Conservation (phyloP, 2,888 invertebrate genomes). For the Eilema depressum region DNA sequence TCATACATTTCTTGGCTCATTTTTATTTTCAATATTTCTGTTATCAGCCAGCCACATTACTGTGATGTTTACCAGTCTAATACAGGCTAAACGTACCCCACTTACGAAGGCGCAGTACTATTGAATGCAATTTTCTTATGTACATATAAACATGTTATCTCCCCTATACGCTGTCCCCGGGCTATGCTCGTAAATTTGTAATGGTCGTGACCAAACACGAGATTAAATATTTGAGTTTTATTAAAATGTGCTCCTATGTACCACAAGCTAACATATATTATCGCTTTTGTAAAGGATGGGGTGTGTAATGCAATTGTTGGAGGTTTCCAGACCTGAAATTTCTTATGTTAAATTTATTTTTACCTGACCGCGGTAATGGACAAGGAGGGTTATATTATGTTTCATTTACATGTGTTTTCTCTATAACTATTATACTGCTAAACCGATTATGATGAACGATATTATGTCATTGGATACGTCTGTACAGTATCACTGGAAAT, state of each 20-base stretch:
- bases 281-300: not conserved
- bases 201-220: constrained; percentile 48
- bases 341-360: not conserved
- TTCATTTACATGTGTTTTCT: no score
- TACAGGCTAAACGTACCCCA: constrained; percentile 4
- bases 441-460: no score
- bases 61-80: constrained; percentile 14
- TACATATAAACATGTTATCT: constrained; percentile 47
- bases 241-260: constrained; percentile 31
- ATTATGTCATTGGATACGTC: no score
- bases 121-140: constrained; percentile 50
- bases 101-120: constrained; percentile 8
- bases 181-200: constrained; percentile 50
- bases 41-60: constrained; percentile 7
- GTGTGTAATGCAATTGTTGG: not conserved
- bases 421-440: no score
- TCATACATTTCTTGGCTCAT: not conserved
- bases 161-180: constrained; percentile 45
- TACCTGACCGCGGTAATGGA: no score
- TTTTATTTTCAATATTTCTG: not conserved
- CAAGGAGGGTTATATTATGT: no score
- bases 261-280: not conserved
- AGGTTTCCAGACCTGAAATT: not conserved
- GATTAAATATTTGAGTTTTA: constrained; percentile 50
- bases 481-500: no score